Percentiles rank a stretch among this genome's conserved stretches.
These are phyloP conservation scores for Coracopsis vasa DNA, from an alignment of 2,113 vertebrate genomes.

Conservation along the genomic window DNA sequence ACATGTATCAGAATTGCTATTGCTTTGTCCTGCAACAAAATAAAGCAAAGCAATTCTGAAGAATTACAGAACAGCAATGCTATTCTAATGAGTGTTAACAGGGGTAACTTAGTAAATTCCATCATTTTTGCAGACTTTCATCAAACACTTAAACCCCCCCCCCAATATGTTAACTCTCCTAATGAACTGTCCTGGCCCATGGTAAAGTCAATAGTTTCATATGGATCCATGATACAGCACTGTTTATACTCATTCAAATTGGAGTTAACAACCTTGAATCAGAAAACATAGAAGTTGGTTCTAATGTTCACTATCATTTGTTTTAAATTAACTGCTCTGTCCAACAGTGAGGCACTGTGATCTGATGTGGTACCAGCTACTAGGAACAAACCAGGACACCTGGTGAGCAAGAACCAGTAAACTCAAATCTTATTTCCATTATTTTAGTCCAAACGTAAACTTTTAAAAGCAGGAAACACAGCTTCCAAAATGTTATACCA, in stretches of 20 bases:
- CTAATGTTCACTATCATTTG: neutral
- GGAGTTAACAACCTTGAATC: neutral
- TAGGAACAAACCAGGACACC: neutral
- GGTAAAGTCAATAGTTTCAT: neutral
- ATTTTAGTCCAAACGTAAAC: neutral
- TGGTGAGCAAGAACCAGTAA: neutral
- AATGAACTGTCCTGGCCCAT: neutral
- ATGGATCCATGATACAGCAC: neutral
- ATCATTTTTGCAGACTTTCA: neutral
- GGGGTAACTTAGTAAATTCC: neutral
- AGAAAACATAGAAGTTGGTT: neutral
- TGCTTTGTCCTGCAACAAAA: constrained; percentile 80
- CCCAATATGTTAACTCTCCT: neutral
- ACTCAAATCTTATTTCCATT: neutral
- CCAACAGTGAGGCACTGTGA: neutral
- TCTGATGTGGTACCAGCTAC: neutral
- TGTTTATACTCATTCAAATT: neutral
- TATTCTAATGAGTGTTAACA: neutral
- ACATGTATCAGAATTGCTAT: constrained; percentile 86
- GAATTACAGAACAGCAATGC: neutral
- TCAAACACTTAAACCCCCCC: neutral
- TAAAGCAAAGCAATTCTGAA: neutral
- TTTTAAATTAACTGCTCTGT: neutral
- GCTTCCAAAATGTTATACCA: neutral
- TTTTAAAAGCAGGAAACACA: neutral